Percentiles rank a stretch among this genome's conserved stretches.
phyloP scores from a whole-genome alignment of 2,888 invertebrate genomes.

The Pomacea canaliculata region DNA sequence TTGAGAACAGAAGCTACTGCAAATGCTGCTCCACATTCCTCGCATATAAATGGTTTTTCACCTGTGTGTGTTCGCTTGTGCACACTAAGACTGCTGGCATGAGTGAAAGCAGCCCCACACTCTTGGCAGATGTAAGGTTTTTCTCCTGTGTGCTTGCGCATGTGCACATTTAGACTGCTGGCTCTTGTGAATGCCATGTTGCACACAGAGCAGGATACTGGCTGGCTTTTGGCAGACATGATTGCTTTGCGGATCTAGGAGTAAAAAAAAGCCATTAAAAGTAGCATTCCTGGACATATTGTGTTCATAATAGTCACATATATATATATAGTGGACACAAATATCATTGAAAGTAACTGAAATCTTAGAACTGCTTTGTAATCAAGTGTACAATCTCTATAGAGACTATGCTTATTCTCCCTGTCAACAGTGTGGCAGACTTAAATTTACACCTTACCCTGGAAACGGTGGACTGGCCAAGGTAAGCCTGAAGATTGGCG shows the following conservation, averaged over 20 bases:
- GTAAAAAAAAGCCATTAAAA: not conserved
- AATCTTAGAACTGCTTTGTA: too few species aligned
- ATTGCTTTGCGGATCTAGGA: not conserved
- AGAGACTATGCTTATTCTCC: too few species aligned
- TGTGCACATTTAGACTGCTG: slow-evolving; percentile 8
- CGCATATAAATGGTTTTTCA: slow-evolving; percentile 25
- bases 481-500: not conserved
- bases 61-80: slow-evolving; percentile 33
- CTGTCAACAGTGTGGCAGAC: too few species aligned
- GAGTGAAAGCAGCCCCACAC: slow-evolving; percentile 11
- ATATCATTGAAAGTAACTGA: too few species aligned
- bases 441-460: too few species aligned
- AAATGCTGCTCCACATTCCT: slow-evolving; percentile 25
- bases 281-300: too few species aligned
- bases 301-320: too few species aligned
- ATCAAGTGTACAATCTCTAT: too few species aligned
- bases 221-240: not conserved
- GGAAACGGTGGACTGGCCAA: too few species aligned
- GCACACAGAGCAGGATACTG: slow-evolving; percentile 4
- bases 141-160: slow-evolving; percentile 22
- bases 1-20: slow-evolving; percentile 24
- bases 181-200: slow-evolving; percentile 4
- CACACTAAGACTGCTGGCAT: slow-evolving; percentile 8
- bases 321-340: too few species aligned
- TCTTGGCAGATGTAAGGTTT: slow-evolving; percentile 12